Conservation (phyloP, 2,888 invertebrate species). For the Aproaerema taeniolella region DNA sequence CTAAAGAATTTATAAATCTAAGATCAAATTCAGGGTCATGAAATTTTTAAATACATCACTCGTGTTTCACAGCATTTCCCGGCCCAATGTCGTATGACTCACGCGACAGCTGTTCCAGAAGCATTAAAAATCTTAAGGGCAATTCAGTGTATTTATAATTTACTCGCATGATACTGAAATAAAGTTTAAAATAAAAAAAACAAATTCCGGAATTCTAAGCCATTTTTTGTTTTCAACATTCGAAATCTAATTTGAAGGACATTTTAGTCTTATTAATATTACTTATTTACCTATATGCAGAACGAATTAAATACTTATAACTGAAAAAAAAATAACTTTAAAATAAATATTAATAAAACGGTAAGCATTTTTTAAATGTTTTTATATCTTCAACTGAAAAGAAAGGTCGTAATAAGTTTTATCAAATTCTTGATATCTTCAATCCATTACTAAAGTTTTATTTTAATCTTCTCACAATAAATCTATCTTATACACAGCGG, state of each 20-base stretch:
- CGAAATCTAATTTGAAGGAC: too few species aligned
- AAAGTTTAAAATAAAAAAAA: constrained; percentile 18
- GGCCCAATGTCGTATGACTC: constrained; percentile 69
- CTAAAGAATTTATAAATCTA: constrained; percentile 40
- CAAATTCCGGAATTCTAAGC: too few species aligned
- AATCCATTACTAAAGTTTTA: constrained; percentile 10
- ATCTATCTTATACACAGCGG: constrained; percentile 21
- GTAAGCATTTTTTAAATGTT: too few species aligned
- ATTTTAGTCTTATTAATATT: too few species aligned
- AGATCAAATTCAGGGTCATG: constrained; percentile 54
- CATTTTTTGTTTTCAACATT: too few species aligned
- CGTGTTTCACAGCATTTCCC: constrained; percentile 47
- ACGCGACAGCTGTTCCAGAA: constrained; percentile 62
- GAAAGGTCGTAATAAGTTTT: too few species aligned
- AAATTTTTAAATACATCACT: constrained; percentile 38
- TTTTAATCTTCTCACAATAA: constrained; percentile 20
- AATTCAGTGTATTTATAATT: constrained; percentile 53
- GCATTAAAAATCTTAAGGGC: constrained; percentile 68
- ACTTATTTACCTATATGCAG: too few species aligned
- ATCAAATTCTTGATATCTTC: too few species aligned
- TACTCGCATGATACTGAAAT: constrained; percentile 45
- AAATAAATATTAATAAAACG: too few species aligned
- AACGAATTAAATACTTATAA: too few species aligned
- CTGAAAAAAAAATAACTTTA: too few species aligned
- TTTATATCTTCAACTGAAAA: too few species aligned